Conservation (phyloP, 2,113 vertebrate species). For the Microcebus jonahi region DNA sequence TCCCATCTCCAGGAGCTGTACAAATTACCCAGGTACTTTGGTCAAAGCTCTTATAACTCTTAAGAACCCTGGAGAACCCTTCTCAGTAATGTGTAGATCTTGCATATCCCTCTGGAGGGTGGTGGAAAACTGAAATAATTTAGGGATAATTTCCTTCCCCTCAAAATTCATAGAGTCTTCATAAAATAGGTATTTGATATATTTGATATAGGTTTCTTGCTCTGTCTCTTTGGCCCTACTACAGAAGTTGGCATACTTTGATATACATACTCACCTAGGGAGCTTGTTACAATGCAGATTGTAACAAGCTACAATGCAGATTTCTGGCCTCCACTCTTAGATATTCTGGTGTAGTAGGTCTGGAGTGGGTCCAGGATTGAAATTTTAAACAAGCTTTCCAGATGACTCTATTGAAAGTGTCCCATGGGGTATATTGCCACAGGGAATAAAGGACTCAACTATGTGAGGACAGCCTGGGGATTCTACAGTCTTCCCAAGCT, state of each 20-base stretch:
- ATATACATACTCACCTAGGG: neutral
- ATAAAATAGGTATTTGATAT: neutral
- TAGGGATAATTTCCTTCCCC: neutral
- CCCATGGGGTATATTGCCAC: neutral
- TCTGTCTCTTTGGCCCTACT: neutral
- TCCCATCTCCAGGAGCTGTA: neutral
- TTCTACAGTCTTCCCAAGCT: neutral
- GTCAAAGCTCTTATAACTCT: neutral
- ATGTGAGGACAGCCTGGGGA: neutral
- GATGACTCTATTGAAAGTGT: neutral
- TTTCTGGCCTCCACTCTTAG: neutral
- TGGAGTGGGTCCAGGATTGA: neutral
- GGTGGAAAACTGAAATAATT: neutral
- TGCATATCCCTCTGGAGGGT: neutral
- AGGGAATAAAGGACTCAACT: neutral
- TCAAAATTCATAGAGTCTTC: neutral
- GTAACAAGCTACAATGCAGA: neutral
- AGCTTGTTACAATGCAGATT: neutral
- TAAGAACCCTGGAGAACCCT: neutral
- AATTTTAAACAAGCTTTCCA: slow-evolving; percentile 28
- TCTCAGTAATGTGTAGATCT: neutral
- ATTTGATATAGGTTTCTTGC: neutral
- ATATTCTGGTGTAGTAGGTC: neutral
- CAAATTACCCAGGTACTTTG: neutral
- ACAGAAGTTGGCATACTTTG: neutral